Evolutionary conservation across 2,888 invertebrate species (phyloP).

Genomic region (Caenorhabditis japonica): DNA sequence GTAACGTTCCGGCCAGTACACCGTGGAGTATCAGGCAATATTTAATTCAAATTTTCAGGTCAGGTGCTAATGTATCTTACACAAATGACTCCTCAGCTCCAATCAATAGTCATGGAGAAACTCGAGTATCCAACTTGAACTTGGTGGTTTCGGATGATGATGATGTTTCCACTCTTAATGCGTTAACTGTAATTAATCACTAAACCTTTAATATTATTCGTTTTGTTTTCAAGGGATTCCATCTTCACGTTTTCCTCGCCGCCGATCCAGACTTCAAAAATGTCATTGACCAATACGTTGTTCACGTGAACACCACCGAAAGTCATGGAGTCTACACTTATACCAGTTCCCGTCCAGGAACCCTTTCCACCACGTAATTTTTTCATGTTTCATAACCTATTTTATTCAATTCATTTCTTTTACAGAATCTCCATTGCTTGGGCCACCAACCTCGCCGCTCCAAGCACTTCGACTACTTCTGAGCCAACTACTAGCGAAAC

Average conservation of each 20-base stretch:
- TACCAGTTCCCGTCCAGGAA: conserved; percentile 7
- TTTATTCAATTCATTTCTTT: too few relatives aligned
- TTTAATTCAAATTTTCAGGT: conserved; percentile 5
- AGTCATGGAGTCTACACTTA: conserved; percentile 24
- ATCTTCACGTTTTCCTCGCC: conserved; percentile 5
- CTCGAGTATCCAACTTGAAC: conserved; percentile 23
- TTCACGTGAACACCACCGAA: conserved; percentile 15
- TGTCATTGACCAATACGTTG: conserved; percentile 24
- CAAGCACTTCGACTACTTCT: conserved; percentile 12
- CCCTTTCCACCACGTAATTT: conserved; percentile 21
- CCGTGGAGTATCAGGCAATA: not conserved
- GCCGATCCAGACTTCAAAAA: conserved; percentile 1
- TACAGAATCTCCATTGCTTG: conserved; percentile 40
- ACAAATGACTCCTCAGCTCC: not conserved
- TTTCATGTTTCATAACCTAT: not conserved
- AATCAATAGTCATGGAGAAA: conserved; percentile 24
- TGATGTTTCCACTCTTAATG: not conserved
- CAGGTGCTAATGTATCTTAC: conserved; percentile 6
- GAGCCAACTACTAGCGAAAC: conserved; percentile 19
- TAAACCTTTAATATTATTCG: not conserved
- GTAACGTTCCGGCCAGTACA: too few relatives aligned
- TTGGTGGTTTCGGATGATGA: conserved; percentile 20
- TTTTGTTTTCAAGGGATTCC: conserved; percentile 34
- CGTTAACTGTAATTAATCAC: conserved; percentile 11
- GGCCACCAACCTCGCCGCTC: conserved; percentile 32